phyloP scores from a whole-genome alignment of 2,888 invertebrate genomes.

The Atethmia centrago region DNA sequence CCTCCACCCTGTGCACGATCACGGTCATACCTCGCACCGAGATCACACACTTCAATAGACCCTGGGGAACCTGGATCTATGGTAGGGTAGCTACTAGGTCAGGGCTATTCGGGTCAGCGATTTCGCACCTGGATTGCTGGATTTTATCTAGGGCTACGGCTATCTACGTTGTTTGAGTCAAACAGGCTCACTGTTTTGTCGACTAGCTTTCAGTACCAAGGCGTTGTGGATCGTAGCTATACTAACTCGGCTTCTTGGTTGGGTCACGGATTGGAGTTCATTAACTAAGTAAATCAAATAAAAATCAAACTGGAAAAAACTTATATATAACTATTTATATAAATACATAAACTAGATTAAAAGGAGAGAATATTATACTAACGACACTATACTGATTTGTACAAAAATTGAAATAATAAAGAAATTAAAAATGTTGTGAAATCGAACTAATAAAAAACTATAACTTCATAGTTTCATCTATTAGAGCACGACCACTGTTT shows the following conservation, averaged over 20 bases:
- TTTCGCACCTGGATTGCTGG: slow-evolving; percentile 17
- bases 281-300: slow-evolving; percentile 12
- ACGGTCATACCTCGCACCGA: slow-evolving; percentile 69
- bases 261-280: slow-evolving; percentile 1
- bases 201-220: slow-evolving; percentile 17
- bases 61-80: slow-evolving; percentile 45
- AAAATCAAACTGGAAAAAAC: slow-evolving; percentile 16
- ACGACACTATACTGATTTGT: slow-evolving; percentile 1
- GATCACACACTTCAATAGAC: slow-evolving; percentile 73
- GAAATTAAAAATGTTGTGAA: not conserved
- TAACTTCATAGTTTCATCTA: slow-evolving; percentile 12
- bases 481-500: slow-evolving; percentile 34
- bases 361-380: not conserved
- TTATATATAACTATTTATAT: slow-evolving; percentile 12
- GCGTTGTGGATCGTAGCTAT: slow-evolving; percentile 13
- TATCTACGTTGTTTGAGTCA: slow-evolving; percentile 26
- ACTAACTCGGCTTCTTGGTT: slow-evolving; percentile 22
- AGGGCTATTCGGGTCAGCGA: slow-evolving; percentile 4
- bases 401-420: not conserved
- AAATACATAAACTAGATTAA: not conserved
- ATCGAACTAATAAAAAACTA: slow-evolving; percentile 19
- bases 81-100: slow-evolving; percentile 27
- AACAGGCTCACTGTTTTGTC: slow-evolving; percentile 38
- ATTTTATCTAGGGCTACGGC: slow-evolving; percentile 10
- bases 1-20: slow-evolving; percentile 75